Evolutionary conservation across 2,888 invertebrate species (phyloP).

Genomic region (Leptarthrus brevirostris): DNA sequence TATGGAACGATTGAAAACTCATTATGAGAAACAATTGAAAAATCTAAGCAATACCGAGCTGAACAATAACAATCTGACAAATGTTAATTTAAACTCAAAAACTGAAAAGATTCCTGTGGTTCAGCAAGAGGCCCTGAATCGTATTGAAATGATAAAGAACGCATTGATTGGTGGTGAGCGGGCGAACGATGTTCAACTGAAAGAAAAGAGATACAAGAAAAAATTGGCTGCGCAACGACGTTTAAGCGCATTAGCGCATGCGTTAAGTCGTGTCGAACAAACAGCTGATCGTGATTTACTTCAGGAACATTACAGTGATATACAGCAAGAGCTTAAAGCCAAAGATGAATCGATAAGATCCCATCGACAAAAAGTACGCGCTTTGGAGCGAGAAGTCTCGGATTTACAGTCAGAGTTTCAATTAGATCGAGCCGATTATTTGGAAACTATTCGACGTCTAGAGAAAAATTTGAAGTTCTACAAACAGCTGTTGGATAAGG

Average conservation of each 20-base stretch:
- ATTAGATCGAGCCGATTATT: slow-evolving; percentile 81
- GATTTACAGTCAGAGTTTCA: slow-evolving; percentile 87
- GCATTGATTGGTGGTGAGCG: slow-evolving; percentile 85
- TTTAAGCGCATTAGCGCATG: slow-evolving; percentile 70
- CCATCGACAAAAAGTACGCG: slow-evolving; percentile 74
- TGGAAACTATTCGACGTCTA: slow-evolving; percentile 82
- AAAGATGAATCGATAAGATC: slow-evolving; percentile 76
- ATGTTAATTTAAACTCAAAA: slow-evolving; percentile 35
- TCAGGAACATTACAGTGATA: slow-evolving; percentile 80
- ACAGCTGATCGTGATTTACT: slow-evolving; percentile 78
- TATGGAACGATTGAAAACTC: slow-evolving; percentile 57
- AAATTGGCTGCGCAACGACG: slow-evolving; percentile 77
- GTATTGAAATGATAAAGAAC: slow-evolving; percentile 75
- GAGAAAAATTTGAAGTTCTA: slow-evolving; percentile 77
- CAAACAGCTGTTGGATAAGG: slow-evolving; percentile 74
- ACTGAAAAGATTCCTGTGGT: slow-evolving; percentile 4
- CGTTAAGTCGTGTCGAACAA: slow-evolving; percentile 72
- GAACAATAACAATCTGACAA: slow-evolving; percentile 39
- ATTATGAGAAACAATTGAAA: slow-evolving; percentile 59
- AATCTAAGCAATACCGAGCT: slow-evolving; percentile 36
- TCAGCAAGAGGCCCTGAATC: slow-evolving; percentile 61
- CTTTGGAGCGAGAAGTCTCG: slow-evolving; percentile 77
- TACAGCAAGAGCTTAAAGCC: slow-evolving; percentile 80
- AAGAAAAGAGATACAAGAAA: slow-evolving; percentile 75
- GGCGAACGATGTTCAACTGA: slow-evolving; percentile 77